Evolutionary conservation across 1,140 invertebrate species (phyloP).

Genomic region (Hycleus phaleratus): DNA sequence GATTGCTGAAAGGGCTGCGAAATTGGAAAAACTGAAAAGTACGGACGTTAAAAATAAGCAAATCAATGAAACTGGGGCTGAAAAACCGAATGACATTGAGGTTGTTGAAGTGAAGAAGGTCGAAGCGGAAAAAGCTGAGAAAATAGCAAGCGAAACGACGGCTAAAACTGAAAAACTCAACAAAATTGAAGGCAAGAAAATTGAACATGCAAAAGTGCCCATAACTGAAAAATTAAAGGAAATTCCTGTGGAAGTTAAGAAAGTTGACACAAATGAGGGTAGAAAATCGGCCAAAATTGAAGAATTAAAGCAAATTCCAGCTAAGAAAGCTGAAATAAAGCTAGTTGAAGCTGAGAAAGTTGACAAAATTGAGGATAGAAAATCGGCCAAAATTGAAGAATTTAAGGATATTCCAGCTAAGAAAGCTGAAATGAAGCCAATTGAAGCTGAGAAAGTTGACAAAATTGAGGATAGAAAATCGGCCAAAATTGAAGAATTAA

Average conservation of each 20-base stretch:
- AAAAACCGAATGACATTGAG: neutral
- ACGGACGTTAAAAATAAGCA: neutral
- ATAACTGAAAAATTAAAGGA: conserved; percentile 1
- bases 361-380: too few species aligned
- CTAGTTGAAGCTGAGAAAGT: neutral
- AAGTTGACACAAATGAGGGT: neutral
- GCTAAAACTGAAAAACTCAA: neutral
- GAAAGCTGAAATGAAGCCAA: too few species aligned
- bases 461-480: too few species aligned
- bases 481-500: too few species aligned
- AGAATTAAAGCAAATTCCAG: neutral
- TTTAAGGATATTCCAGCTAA: too few species aligned
- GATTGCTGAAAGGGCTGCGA: neutral
- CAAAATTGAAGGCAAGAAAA: neutral
- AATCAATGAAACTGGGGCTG: neutral
- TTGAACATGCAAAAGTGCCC: neutral
- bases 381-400: too few species aligned
- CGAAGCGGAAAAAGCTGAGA: neutral
- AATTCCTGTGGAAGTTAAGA: neutral
- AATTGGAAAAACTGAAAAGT: neutral
- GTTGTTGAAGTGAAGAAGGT: neutral
- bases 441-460: too few species aligned
- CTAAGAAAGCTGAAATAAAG: neutral
- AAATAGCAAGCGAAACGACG: neutral
- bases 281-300: neutral